These are phyloP conservation scores for Regulus satrapa DNA, from an alignment of 2,113 vertebrate genomes.

Conservation along the genomic window DNA sequence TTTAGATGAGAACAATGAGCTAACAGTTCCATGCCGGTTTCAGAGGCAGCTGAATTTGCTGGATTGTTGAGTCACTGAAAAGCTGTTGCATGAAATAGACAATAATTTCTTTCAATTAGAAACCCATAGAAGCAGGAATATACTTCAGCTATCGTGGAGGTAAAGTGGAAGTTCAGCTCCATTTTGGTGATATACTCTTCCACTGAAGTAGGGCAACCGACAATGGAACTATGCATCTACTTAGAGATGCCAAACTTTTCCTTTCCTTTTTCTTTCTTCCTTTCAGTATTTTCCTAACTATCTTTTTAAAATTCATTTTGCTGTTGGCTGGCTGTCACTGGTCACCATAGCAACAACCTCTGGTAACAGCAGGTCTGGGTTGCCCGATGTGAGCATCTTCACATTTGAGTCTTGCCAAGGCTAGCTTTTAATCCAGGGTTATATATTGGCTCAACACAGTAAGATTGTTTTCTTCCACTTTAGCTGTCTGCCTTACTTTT, in stretches of 20 bases:
- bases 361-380: conserved; percentile 47
- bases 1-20: conserved; percentile 17
- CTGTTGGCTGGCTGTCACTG: conserved; percentile 41
- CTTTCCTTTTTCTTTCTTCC: neutral
- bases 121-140: neutral
- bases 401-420: conserved; percentile 53
- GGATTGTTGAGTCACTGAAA: conserved; percentile 22
- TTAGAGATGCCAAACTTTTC: neutral
- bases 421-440: conserved; percentile 49
- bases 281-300: conserved; percentile 34
- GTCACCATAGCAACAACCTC: conserved; percentile 60
- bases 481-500: conserved; percentile 7
- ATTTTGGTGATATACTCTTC: neutral
- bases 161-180: neutral
- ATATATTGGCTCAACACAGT: conserved; percentile 28
- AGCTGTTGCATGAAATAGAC: neutral
- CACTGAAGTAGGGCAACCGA: neutral
- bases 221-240: neutral
- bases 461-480: conserved; percentile 20
- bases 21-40: conserved; percentile 1
- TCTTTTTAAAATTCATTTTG: conserved; percentile 40
- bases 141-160: neutral
- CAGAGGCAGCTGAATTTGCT: conserved; percentile 1
- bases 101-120: conserved; percentile 32
- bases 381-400: conserved; percentile 32